Evolutionary conservation across 2,113 vertebrate genomes (phyloP).

Genomic region (Siphamia tubifer): DNA sequence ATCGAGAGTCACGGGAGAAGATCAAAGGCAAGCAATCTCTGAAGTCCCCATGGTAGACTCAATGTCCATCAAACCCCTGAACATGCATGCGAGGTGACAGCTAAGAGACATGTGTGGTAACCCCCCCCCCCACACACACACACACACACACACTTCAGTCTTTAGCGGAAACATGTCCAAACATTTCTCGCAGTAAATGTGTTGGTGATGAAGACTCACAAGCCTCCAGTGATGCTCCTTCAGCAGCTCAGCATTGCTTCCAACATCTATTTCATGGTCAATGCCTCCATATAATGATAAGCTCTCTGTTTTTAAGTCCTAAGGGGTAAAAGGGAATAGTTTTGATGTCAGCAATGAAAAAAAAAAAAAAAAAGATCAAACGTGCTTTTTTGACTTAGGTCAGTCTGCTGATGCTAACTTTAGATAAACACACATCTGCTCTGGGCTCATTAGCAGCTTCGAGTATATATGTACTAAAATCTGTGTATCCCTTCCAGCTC

Average conservation of each 20-base stretch:
- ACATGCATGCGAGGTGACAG: conserved; percentile 58
- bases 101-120: conserved; percentile 44
- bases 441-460: conserved; percentile 27
- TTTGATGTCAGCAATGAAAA: conserved; percentile 30
- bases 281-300: conserved; percentile 53
- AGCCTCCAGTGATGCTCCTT: conserved; percentile 44
- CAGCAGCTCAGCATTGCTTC: conserved; percentile 38
- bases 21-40: conserved; percentile 62
- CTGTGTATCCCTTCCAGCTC: background rate
- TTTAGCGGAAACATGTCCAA: conserved; percentile 19
- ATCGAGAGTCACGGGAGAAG: conserved; percentile 67
- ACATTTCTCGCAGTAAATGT: conserved; percentile 53
- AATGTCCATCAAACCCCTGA: conserved; percentile 66
- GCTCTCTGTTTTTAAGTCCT: conserved; percentile 39
- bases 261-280: conserved; percentile 67
- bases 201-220: conserved; percentile 37
- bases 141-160: background rate
- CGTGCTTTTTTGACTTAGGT: conserved; percentile 14
- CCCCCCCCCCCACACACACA: background rate
- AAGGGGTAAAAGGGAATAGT: background rate
- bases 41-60: conserved; percentile 54
- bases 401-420: conserved; percentile 16
- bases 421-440: conserved; percentile 49
- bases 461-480: conserved; percentile 2
- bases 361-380: background rate